phyloP scores from a whole-genome alignment of 1,140 invertebrate genomes.

The Manduca sexta region DNA sequence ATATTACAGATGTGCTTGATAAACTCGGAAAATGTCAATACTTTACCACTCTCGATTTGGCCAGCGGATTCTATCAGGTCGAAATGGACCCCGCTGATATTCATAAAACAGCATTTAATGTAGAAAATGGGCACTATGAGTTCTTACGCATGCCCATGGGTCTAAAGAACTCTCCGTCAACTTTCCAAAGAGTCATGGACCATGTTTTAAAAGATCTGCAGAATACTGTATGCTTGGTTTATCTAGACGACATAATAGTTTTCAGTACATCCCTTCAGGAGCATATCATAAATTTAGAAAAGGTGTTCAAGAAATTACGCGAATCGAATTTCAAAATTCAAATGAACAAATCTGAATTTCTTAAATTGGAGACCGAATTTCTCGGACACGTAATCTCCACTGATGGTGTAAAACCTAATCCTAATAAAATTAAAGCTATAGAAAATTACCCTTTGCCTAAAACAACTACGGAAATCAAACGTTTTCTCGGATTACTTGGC shows the following conservation, averaged over 20 bases:
- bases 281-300: slow-evolving; percentile 6
- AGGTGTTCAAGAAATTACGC: slow-evolving; percentile 3
- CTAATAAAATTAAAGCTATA: slow-evolving; percentile 8
- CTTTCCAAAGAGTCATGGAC: slow-evolving; percentile 11
- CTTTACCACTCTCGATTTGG: slow-evolving; percentile 6
- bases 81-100: slow-evolving; percentile 1
- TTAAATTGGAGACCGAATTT: slow-evolving; percentile 4
- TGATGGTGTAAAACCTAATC: slow-evolving; percentile 3
- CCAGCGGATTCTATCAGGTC: background rate
- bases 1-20: background rate
- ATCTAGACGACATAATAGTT: slow-evolving; percentile 3
- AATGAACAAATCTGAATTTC: slow-evolving; percentile 5
- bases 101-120: slow-evolving; percentile 8
- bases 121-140: slow-evolving; percentile 8
- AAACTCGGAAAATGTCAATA: slow-evolving; percentile 3
- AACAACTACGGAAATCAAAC: slow-evolving; percentile 30
- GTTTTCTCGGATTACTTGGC: slow-evolving; percentile 42
- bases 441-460: slow-evolving; percentile 31
- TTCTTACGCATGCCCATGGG: slow-evolving; percentile 9
- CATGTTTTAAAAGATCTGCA: slow-evolving; percentile 4
- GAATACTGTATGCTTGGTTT: background rate
- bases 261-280: slow-evolving; percentile 5
- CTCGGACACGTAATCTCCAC: slow-evolving; percentile 6
- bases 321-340: slow-evolving; percentile 10
- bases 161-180: slow-evolving; percentile 8